Evolutionary conservation across 1,140 invertebrate genomes (phyloP).

Genomic region (Tenebrio molitor): DNA sequence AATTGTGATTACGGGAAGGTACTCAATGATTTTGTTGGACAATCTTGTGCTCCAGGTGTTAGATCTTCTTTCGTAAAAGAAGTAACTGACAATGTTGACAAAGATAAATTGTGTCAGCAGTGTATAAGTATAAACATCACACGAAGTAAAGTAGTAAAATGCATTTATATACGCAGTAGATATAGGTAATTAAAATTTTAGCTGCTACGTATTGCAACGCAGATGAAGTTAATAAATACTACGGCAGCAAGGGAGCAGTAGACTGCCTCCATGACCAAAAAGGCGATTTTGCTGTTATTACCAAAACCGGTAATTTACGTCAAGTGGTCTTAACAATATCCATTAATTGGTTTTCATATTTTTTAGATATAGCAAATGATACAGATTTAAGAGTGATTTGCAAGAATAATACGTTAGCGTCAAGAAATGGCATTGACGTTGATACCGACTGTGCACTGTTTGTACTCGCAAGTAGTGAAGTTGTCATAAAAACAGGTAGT

Average conservation of each 20-base stretch:
- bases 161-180: slow-evolving; percentile 32
- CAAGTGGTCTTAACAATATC: neutral
- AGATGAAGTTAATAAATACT: slow-evolving; percentile 71
- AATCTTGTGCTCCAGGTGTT: slow-evolving; percentile 74
- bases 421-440: slow-evolving; percentile 67
- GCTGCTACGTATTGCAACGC: slow-evolving; percentile 63
- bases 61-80: slow-evolving; percentile 62
- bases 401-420: slow-evolving; percentile 71
- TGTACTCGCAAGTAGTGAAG: slow-evolving; percentile 72
- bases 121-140: slow-evolving; percentile 57
- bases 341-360: too few species aligned
- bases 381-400: slow-evolving; percentile 70
- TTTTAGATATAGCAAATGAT: neutral
- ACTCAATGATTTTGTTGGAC: slow-evolving; percentile 71
- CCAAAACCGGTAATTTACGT: slow-evolving; percentile 51
- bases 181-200: slow-evolving; percentile 50
- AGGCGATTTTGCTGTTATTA: slow-evolving; percentile 75
- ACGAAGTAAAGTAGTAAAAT: slow-evolving; percentile 12
- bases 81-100: slow-evolving; percentile 58
- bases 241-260: slow-evolving; percentile 75
- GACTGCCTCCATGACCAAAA: slow-evolving; percentile 69
- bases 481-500: slow-evolving; percentile 66
- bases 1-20: slow-evolving; percentile 72
- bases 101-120: slow-evolving; percentile 60
- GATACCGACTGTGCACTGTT: slow-evolving; percentile 71